Conservation (phyloP, 2,113 vertebrate species). For the Arenaria interpres region DNA sequence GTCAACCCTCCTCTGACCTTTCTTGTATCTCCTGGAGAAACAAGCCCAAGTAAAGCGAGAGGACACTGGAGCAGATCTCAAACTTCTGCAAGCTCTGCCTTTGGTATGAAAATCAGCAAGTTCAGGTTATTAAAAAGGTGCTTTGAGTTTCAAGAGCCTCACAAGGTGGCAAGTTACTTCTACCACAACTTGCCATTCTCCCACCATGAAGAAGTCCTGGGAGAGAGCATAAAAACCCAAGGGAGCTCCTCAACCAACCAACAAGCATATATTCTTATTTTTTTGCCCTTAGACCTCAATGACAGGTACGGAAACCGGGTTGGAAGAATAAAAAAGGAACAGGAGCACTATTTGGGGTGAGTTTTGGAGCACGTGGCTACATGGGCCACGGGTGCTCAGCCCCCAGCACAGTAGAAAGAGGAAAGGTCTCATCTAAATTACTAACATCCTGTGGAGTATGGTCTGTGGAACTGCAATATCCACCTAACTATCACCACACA, state of each 20-base stretch:
- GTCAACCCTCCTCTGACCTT: neutral
- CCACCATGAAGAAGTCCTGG: neutral
- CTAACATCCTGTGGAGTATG: too few relatives aligned
- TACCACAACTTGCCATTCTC: neutral
- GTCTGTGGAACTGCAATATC: neutral
- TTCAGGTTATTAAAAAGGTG: neutral
- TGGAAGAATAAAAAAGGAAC: neutral
- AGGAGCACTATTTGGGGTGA: neutral
- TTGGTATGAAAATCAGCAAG: neutral
- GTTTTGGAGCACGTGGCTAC: neutral
- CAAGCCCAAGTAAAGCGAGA: neutral
- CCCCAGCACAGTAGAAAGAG: fast-evolving
- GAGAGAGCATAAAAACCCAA: neutral
- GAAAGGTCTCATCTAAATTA: neutral
- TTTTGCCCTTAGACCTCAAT: neutral
- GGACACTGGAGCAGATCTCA: neutral
- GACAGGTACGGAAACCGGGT: neutral
- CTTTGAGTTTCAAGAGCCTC: neutral
- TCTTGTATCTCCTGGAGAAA: neutral
- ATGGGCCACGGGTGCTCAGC: neutral
- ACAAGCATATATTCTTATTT: fast-evolving
- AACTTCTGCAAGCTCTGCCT: neutral
- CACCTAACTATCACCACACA: fast-evolving
- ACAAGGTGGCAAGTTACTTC: neutral
- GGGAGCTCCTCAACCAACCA: neutral